Percentiles rank a stretch among this genome's conserved stretches.
Evolutionary conservation across 2,797 vertebrate species (phyloP).

Genomic region (Galagoides demidoff): DNA sequence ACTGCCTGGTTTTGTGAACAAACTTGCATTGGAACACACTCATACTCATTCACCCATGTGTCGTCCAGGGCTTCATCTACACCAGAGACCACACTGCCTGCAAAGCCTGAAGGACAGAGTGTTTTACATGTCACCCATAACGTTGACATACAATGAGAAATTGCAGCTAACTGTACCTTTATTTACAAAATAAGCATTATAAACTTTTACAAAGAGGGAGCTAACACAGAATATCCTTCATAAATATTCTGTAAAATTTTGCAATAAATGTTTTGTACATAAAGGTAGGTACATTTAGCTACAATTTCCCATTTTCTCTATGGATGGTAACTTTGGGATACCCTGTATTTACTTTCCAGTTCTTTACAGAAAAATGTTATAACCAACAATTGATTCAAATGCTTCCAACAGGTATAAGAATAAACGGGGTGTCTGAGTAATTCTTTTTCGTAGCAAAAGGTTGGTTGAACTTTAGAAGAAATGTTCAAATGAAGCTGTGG

Average conservation of each 20-base stretch:
- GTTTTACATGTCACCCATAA: too few species aligned
- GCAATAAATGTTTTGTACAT: too few species aligned
- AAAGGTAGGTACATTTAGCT: too few species aligned
- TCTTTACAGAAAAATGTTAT: neutral
- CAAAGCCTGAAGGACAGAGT: neutral
- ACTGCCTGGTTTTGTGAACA: neutral
- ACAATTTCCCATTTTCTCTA: too few species aligned
- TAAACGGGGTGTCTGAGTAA: neutral
- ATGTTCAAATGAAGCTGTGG: neutral
- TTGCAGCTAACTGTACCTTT: too few species aligned
- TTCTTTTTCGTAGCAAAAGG: neutral
- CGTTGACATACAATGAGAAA: too few species aligned
- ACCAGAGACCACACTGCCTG: neutral
- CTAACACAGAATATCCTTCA: too few species aligned
- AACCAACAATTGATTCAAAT: neutral
- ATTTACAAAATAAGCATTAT: too few species aligned
- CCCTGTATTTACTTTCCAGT: neutral
- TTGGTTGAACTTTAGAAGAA: constrained; percentile 9
- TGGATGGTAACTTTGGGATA: too few species aligned
- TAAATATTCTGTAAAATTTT: too few species aligned
- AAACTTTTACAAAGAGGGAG: too few species aligned
- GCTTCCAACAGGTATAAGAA: neutral
- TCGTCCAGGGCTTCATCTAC: neutral
- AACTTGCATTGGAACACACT: neutral
- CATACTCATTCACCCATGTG: neutral